Percentiles rank a stretch among this genome's conserved stretches.
Evolutionary conservation across 2,797 vertebrate genomes (phyloP).

Genomic region (Anguilla megastoma): DNA sequence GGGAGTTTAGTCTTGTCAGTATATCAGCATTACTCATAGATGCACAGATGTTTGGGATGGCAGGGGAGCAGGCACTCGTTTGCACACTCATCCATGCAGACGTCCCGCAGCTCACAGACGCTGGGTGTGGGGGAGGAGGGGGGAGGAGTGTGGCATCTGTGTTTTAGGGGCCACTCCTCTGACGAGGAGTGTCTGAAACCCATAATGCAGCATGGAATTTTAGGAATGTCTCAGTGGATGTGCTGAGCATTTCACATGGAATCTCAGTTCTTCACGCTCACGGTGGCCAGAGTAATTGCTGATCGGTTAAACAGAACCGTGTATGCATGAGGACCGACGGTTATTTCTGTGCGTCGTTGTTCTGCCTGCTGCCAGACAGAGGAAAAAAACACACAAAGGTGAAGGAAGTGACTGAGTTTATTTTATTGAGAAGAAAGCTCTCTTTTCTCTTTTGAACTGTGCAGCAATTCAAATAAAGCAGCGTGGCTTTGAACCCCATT

Average conservation of each 20-base stretch:
- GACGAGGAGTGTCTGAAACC: not conserved
- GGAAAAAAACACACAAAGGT: slow-evolving; percentile 3
- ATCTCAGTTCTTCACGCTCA: slow-evolving; percentile 17
- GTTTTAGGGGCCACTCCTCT: not conserved
- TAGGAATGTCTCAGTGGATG: slow-evolving; percentile 1
- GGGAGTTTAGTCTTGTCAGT: slow-evolving; percentile 27
- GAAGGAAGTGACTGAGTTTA: slow-evolving; percentile 38
- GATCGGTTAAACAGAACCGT: slow-evolving; percentile 17
- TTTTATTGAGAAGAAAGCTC: slow-evolving; percentile 26
- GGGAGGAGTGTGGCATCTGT: not conserved
- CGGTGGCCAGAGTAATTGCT: not conserved
- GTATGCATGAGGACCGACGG: not conserved
- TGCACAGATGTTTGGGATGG: not conserved
- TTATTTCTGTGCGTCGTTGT: slow-evolving; percentile 25
- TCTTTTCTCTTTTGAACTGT: slow-evolving; percentile 29
- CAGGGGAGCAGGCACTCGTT: not conserved
- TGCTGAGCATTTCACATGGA: not conserved
- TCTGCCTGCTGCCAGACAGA: slow-evolving; percentile 21
- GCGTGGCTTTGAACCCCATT: slow-evolving; percentile 58
- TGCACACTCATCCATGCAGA: not conserved
- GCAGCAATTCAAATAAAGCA: slow-evolving; percentile 62
- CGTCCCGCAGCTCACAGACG: not conserved
- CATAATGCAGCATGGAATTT: not conserved
- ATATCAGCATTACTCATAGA: slow-evolving; percentile 35
- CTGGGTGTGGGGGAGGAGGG: no score